phyloP scores from a whole-genome alignment of 1,140 invertebrate genomes.

The Melitaea cinxia region DNA sequence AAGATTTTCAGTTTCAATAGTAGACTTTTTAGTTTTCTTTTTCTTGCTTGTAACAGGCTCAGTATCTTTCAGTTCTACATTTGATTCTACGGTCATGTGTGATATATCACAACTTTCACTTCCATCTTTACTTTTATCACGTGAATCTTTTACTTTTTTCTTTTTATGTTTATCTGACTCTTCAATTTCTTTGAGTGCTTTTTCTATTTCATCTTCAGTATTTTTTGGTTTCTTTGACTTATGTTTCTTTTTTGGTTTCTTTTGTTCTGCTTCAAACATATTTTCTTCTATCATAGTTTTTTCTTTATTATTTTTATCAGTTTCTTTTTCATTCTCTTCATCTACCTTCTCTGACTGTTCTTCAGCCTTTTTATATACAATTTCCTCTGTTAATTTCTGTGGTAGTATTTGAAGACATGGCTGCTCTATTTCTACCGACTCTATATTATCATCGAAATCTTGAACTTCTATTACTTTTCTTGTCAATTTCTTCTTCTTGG shows the following conservation, averaged over 20 bases:
- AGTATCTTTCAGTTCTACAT: constrained; percentile 28
- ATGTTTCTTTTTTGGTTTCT: constrained; percentile 73
- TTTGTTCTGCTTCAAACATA: constrained; percentile 46
- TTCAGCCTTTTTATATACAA: background rate
- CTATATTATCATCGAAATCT: constrained; percentile 65
- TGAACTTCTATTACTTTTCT: constrained; percentile 72
- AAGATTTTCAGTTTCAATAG: background rate
- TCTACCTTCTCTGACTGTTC: background rate
- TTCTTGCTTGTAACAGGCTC: constrained; percentile 24
- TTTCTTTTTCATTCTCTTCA: background rate
- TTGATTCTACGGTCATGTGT: constrained; percentile 9
- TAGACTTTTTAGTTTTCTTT: constrained; percentile 21
- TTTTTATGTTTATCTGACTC: constrained; percentile 64
- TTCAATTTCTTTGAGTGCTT: constrained; percentile 81
- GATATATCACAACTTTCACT: constrained; percentile 21
- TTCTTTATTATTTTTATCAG: constrained; percentile 2
- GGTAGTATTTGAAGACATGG: background rate
- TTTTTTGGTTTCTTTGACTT: constrained; percentile 74
- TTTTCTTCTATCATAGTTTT: background rate
- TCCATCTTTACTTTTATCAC: constrained; percentile 47
- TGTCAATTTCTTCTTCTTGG: constrained; percentile 69
- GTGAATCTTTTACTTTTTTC: constrained; percentile 52
- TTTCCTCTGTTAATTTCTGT: background rate
- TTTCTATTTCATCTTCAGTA: constrained; percentile 80
- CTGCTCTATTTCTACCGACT: constrained; percentile 37